These are phyloP conservation scores for Drosophila miranda DNA, from an alignment of 1,140 invertebrate species.

Conservation along the genomic window DNA sequence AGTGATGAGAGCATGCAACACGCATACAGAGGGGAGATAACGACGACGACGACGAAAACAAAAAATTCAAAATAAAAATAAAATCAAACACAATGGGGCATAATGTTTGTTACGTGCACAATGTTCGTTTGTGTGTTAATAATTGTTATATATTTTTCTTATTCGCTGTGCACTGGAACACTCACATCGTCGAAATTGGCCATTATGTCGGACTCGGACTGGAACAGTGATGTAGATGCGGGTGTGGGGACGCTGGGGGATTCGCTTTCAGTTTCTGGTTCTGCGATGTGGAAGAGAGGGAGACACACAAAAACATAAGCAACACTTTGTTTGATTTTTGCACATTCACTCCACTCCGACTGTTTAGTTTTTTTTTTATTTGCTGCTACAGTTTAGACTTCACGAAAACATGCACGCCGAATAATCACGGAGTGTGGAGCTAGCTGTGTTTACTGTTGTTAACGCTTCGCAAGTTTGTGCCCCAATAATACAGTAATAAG, in stretches of 20 bases:
- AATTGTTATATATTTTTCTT: conserved; percentile 53
- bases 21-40: conserved; percentile 53
- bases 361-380: too few species aligned
- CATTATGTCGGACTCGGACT: conserved; percentile 65
- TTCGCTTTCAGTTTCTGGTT: conserved; percentile 71
- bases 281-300: conserved; percentile 53
- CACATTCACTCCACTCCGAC: too few species aligned
- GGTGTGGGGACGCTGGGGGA: conserved; percentile 36
- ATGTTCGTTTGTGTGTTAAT: conserved; percentile 39
- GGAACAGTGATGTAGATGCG: conserved; percentile 19
- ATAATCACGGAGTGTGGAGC: too few species aligned
- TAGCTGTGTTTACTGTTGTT: too few species aligned
- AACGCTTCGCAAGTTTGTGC: too few species aligned
- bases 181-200: conserved; percentile 82
- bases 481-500: too few species aligned
- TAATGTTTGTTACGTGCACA: conserved; percentile 75
- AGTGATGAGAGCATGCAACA: conserved; percentile 49
- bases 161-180: conserved; percentile 52
- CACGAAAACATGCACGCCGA: too few species aligned
- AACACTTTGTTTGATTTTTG: too few species aligned
- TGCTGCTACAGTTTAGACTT: too few species aligned
- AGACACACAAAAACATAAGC: conserved; percentile 16
- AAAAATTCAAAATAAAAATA: conserved; percentile 66
- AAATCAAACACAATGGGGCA: conserved; percentile 69
- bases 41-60: conserved; percentile 61